Evolutionary conservation across 2,797 vertebrate genomes (phyloP).

Genomic region (Acropternis orthonyx): DNA sequence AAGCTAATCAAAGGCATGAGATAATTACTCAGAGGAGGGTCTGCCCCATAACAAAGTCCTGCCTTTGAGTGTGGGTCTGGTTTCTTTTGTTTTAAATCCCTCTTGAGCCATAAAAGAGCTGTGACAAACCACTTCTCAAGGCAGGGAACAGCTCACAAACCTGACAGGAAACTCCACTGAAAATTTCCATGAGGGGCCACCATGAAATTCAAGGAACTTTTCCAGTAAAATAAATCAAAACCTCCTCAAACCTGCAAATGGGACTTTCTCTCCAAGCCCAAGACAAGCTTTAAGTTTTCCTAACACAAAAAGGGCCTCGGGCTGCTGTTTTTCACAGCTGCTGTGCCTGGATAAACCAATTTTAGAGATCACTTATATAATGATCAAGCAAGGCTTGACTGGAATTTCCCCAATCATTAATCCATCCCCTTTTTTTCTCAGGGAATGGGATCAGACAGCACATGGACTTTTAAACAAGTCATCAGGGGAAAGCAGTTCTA

Average conservation of each 20-base stretch:
- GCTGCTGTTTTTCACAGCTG: not conserved
- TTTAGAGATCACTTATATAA: not conserved
- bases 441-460: not conserved
- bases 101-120: not conserved
- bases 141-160: not conserved
- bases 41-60: not conserved
- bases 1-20: not conserved
- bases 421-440: not conserved
- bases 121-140: not conserved
- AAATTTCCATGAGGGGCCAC: not conserved
- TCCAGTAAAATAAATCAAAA: not conserved
- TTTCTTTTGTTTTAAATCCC: not conserved
- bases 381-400: not conserved
- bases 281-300: not conserved
- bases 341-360: not conserved
- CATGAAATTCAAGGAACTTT: not conserved
- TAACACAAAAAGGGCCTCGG: not conserved
- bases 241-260: not conserved
- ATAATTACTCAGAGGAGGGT: not conserved
- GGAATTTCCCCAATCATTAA: not conserved
- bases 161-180: not conserved
- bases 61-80: not conserved
- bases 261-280: not conserved
- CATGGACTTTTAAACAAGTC: not conserved
- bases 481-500: not conserved